phyloP scores from a whole-genome alignment of 2,888 invertebrate genomes.

The Deilephila porcellus region DNA sequence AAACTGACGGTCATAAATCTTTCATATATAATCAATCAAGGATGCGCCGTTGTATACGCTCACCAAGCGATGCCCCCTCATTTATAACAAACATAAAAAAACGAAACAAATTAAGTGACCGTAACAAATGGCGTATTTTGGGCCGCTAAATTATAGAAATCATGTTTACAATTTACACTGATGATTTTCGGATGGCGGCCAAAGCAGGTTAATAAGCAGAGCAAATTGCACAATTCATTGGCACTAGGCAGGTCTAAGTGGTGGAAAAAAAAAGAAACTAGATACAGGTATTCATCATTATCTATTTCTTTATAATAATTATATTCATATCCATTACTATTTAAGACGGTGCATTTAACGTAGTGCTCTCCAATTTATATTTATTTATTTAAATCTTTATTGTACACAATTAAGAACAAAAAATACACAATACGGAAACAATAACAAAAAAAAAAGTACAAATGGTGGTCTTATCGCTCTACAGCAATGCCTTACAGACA shows the following conservation, averaged over 20 bases:
- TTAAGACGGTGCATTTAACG: not conserved
- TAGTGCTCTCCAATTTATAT: not conserved
- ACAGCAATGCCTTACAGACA: no score
- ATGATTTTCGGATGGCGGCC: not conserved
- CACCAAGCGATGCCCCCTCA: not conserved
- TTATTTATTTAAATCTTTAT: no score
- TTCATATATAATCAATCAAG: not conserved
- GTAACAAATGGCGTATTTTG: conserved; percentile 3
- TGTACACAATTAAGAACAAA: no score
- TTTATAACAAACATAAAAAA: conserved; percentile 27
- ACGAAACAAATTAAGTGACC: conserved; percentile 9
- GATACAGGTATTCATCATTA: not conserved
- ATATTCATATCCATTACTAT: no score
- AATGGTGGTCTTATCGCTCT: no score
- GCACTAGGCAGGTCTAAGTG: not conserved
- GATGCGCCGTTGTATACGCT: not conserved
- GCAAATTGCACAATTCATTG: not conserved
- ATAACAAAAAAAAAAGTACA: no score
- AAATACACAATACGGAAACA: no score
- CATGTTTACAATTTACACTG: not conserved
- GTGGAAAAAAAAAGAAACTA: no score
- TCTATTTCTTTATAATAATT: no score
- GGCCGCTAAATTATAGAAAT: not conserved
- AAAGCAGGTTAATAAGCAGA: not conserved
- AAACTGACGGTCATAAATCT: not conserved